These are phyloP conservation scores for Metacarcinus magister DNA, from an alignment of 2,888 invertebrate species.

Conservation along the genomic window DNA sequence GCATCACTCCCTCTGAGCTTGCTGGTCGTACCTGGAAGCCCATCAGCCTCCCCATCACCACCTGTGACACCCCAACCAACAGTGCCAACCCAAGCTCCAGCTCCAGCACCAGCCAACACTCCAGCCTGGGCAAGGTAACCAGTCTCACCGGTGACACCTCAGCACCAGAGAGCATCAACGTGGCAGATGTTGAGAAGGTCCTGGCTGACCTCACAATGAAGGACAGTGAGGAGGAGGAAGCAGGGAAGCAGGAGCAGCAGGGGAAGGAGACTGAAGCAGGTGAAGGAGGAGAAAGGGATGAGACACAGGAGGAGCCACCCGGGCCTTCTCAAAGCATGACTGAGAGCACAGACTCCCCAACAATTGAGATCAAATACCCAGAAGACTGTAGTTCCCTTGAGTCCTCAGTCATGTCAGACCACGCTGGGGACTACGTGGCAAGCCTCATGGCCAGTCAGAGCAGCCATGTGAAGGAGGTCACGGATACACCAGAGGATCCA, in stretches of 20 bases:
- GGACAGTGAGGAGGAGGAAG: background rate
- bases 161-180: background rate
- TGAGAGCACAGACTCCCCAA: slow-evolving; percentile 61
- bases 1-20: slow-evolving; percentile 90
- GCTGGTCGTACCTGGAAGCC: slow-evolving; percentile 95
- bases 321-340: background rate
- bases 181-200: slow-evolving; percentile 45
- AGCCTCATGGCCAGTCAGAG: slow-evolving; percentile 50
- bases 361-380: slow-evolving; percentile 68
- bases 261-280: background rate
- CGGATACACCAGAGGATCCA: background rate
- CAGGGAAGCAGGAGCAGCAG: background rate
- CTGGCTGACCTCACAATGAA: slow-evolving; percentile 34
- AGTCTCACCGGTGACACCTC: background rate
- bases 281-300: background rate
- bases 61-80: slow-evolving; percentile 55
- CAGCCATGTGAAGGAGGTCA: background rate
- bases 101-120: slow-evolving; percentile 10
- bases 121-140: slow-evolving; percentile 6
- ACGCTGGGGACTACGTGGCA: slow-evolving; percentile 33
- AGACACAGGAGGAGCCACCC: background rate
- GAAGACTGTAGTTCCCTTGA: slow-evolving; percentile 72
- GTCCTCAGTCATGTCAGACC: slow-evolving; percentile 73
- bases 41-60: slow-evolving; percentile 85
- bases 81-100: slow-evolving; percentile 54